Percentiles rank a stretch among this genome's conserved stretches.
phyloP scores from a whole-genome alignment of 1,140 invertebrate species.

The Pseudomyrmex dendroicus region DNA sequence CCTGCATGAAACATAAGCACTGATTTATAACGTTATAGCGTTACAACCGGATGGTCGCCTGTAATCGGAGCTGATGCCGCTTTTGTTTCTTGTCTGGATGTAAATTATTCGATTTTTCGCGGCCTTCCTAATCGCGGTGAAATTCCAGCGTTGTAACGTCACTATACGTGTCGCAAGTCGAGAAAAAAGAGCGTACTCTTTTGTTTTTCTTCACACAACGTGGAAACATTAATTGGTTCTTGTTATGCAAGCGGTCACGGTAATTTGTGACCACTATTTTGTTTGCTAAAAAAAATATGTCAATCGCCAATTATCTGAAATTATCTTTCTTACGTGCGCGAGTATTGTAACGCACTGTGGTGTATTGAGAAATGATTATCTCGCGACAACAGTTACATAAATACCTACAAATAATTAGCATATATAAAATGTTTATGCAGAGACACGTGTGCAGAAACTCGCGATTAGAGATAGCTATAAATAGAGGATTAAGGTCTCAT shows the following conservation, averaged over 20 bases:
- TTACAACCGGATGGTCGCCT: background rate
- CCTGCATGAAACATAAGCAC: background rate
- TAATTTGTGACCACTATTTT: constrained; percentile 16
- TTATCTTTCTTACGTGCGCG: background rate
- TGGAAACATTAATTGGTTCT: constrained; percentile 5
- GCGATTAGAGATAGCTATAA: constrained; percentile 43
- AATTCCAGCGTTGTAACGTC: constrained; percentile 10
- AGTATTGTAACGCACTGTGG: background rate
- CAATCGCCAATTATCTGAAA: background rate
- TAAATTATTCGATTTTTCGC: constrained; percentile 40
- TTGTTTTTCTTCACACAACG: background rate
- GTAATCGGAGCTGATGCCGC: constrained; percentile 18
- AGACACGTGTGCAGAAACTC: background rate
- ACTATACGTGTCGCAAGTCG: background rate
- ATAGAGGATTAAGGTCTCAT: constrained; percentile 43
- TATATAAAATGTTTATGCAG: constrained; percentile 13
- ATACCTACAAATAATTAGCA: background rate
- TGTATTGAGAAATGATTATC: constrained; percentile 1
- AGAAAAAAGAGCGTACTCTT: background rate
- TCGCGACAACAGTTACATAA: background rate
- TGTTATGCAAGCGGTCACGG: constrained; percentile 7
- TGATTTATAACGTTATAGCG: constrained; percentile 25
- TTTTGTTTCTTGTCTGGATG: constrained; percentile 20
- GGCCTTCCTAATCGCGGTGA: constrained; percentile 21
- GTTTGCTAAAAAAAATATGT: background rate